Evolutionary conservation across 2,113 vertebrate species (phyloP), one percentile per base, ranked within the genome.

Genomic region (Galeopterus variegatus): DNA sequence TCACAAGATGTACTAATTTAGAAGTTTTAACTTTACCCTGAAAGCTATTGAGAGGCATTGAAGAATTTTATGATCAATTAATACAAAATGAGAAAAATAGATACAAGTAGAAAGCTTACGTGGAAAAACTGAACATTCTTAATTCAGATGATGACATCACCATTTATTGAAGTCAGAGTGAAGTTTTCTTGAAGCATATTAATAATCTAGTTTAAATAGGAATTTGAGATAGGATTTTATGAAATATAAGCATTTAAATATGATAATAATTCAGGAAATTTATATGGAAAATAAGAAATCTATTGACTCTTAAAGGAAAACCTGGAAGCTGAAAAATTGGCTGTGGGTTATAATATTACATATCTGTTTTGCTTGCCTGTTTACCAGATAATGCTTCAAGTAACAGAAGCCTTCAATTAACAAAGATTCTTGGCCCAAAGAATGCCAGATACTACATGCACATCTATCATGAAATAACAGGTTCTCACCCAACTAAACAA

Each of bases 361-460:
- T 19, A 36, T 77, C 6, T 45, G 15, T 23, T 60, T 75, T 36
- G 23, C 17, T 75, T 65, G 41, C 36, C 23, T 24, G 8, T 56
- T 26, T 60, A 58, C 3, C 18, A 56, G 18, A 4, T 41, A 58
- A 85, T 67, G 9, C 19, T 56, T 36, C n/a, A 58, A 84, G 33
- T n/a, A 75, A 12, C 33, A 81, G 7, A 65, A 0, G 6, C 2
- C 5, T 52, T 65, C 26, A 89, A 24, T n/a, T 24, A 36, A 3
- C 8, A 62, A 70, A 8, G 7, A 67, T 54, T 65, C 15, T 69
- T 72, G 8, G 8, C 1, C 17, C 19, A 60, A 41, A 75, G 33
- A 62, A 73, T 50, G 1, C 0, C 41, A 65, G 3, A 70, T 4
- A 26, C 1, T 85, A 26, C 7, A 5, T 21, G 3, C 2, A 23